Conservation (phyloP, 2,888 invertebrate genomes). For the Spisula subtruncata region DNA sequence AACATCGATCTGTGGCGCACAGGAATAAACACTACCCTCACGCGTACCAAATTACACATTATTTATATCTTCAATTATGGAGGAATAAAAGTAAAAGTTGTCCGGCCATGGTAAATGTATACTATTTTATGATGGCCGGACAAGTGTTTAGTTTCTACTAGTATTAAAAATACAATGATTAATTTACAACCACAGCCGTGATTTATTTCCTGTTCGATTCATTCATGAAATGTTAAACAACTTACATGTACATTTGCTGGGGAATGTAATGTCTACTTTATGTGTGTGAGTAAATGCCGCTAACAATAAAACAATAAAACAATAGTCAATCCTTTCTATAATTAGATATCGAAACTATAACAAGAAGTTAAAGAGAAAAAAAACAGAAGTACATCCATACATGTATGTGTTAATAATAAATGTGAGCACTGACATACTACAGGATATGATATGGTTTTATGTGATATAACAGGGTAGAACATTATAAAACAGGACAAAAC, state of each 20-base stretch:
- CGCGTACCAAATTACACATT: too few relatives aligned
- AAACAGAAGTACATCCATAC: too few relatives aligned
- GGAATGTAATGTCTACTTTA: not conserved
- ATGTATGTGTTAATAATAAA: not conserved
- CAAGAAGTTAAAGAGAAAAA: not conserved
- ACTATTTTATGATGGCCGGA: too few relatives aligned
- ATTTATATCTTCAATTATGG: too few relatives aligned
- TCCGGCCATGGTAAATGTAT: too few relatives aligned
- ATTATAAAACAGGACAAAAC: not conserved
- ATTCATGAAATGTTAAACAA: not conserved
- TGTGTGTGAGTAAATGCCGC: too few relatives aligned
- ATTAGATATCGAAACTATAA: not conserved
- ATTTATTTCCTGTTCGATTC: not conserved
- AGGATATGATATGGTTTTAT: not conserved
- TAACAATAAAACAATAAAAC: not conserved
- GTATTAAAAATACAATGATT: not conserved
- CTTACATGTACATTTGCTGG: not conserved
- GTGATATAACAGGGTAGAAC: too few relatives aligned
- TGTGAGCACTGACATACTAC: not conserved
- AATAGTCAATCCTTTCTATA: constrained; percentile 4
- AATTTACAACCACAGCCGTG: not conserved
- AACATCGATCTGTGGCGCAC: too few relatives aligned
- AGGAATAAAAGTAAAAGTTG: too few relatives aligned
- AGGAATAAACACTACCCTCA: too few relatives aligned
- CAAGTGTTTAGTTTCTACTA: not conserved